Percentiles rank a stretch among this genome's conserved stretches.
phyloP scores from a whole-genome alignment of 2,888 invertebrate genomes.

The Amiota mariae region DNA sequence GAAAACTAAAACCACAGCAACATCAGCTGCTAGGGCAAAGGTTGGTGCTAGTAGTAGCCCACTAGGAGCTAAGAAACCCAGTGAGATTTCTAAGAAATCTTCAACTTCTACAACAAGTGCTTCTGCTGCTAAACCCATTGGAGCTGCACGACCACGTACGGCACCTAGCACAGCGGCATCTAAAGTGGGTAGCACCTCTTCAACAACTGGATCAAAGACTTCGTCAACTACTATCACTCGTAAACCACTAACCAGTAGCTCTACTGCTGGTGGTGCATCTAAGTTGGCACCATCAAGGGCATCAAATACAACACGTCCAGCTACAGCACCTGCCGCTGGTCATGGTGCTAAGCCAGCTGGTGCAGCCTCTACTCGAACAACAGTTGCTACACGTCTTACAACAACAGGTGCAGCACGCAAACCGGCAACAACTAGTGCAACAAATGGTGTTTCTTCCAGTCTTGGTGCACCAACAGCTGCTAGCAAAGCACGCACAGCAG shows the following conservation, averaged over 20 bases:
- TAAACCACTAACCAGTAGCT: slow-evolving; percentile 48
- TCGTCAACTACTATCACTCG: slow-evolving; percentile 43
- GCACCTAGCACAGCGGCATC: slow-evolving; percentile 50
- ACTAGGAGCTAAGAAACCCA: slow-evolving; percentile 10
- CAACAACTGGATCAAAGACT: slow-evolving; percentile 12
- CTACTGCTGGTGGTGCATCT: slow-evolving; percentile 43
- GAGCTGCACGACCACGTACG: slow-evolving; percentile 58
- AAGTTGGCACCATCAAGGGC: slow-evolving; percentile 39
- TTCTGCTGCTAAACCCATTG: slow-evolving; percentile 46
- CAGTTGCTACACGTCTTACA: slow-evolving; percentile 41
- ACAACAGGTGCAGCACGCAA: slow-evolving; percentile 48
- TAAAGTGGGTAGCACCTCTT: slow-evolving; percentile 42
- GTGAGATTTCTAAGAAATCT: slow-evolving; percentile 18
- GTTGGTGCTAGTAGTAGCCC: slow-evolving; percentile 23
- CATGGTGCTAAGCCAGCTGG: slow-evolving; percentile 29
- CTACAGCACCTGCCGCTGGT: slow-evolving; percentile 47
- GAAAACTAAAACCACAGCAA: slow-evolving; percentile 8
- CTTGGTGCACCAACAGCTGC: slow-evolving; percentile 30
- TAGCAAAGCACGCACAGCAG: slow-evolving; percentile 51
- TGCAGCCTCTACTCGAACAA: slow-evolving; percentile 35
- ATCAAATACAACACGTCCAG: slow-evolving; percentile 48
- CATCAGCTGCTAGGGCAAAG: slow-evolving; percentile 31
- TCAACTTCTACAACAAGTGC: slow-evolving; percentile 21
- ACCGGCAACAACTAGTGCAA: slow-evolving; percentile 27
- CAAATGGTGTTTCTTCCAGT: slow-evolving; percentile 32